Evolutionary conservation across 2,888 invertebrate species (phyloP), one percentile per base, ranked within the genome.

Genomic region (Nowickia ferox): DNA sequence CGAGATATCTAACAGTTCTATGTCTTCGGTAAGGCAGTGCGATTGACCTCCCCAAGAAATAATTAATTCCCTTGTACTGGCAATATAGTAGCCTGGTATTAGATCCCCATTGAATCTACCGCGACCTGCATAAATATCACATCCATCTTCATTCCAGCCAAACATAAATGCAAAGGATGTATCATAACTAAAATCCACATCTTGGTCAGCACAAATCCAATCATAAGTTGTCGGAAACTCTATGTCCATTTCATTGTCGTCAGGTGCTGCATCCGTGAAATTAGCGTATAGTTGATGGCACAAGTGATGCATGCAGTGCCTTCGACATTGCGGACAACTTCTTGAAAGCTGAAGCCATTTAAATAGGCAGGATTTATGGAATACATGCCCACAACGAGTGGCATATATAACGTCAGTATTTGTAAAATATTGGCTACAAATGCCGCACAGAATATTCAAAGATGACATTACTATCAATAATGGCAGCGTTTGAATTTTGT

Each of bases 331-430:
- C 0, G 91, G 91, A 17, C 91, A 91, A 10, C 88, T 89, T 0
- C 9, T 40, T 0, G 90, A 88, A 19, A 87, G 57, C 38, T 38
- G 51, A 0, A 91, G 77, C 90, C 91, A 91, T 1, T 88, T 89
- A 19, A 80, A 87, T 0, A 91, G 82, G 22, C 91, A 91, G 0
- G 84, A 72, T 65, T 88, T 88, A 65, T 91, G 91, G 51, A 91
- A 91, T 44, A 91, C 87, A 84, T 91, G 91, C 0, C 91, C 91
- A 79, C 91, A 91, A 4, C 61, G 82, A 0, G 88, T 91, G 9
- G 89, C 88, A 80, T 79, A 89, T 9, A 91, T 89, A 1, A 85
- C 78, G 77, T 91, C 91, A 38, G 65, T 87, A 2, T 85, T 81
- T 6, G 83, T 87, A 53, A 89, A 91, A 75, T 90, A 91, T 65